phyloP scores from a whole-genome alignment of 64 coral and sea anemone genomes.

The Exaiptasia diaphana region DNA sequence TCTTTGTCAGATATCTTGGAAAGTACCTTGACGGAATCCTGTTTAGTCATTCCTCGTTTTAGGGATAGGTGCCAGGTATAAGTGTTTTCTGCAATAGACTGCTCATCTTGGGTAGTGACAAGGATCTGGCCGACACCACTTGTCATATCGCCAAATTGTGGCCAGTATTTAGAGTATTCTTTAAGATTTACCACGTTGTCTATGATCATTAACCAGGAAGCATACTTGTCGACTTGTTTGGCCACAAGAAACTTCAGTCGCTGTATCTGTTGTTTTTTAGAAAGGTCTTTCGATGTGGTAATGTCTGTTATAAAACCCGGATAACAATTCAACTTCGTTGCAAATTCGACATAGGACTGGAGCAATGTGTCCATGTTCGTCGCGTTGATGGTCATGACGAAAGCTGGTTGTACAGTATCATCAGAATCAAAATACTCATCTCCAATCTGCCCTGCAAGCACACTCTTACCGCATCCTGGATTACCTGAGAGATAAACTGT shows the following conservation, averaged over 20 bases:
- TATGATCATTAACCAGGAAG: not conserved
- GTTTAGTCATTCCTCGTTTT: not conserved
- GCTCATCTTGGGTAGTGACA: constrained; percentile 11
- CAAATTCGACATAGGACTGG: not conserved
- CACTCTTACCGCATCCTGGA: constrained; percentile 34
- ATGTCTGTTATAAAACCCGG: not conserved
- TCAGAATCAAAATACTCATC: not conserved
- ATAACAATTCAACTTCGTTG: not conserved
- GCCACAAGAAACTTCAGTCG: not conserved
- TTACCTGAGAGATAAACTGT: constrained; percentile 20
- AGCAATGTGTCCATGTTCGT: not conserved
- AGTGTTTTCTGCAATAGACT: not conserved
- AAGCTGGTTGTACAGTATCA: not conserved
- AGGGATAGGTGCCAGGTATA: constrained; percentile 27
- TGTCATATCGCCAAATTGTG: not conserved
- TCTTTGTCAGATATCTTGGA: not conserved
- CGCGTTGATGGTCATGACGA: not conserved
- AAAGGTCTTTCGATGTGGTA: not conserved
- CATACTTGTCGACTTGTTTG: not conserved
- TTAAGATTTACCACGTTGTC: constrained; percentile 1
- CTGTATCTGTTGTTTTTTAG: not conserved
- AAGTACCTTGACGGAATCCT: not conserved
- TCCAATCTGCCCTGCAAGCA: not conserved
- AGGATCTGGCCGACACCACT: constrained; percentile 15
- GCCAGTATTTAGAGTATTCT: not conserved